Evolutionary conservation across 2,888 invertebrate species (phyloP).

Genomic region (Andrena praecox): DNA sequence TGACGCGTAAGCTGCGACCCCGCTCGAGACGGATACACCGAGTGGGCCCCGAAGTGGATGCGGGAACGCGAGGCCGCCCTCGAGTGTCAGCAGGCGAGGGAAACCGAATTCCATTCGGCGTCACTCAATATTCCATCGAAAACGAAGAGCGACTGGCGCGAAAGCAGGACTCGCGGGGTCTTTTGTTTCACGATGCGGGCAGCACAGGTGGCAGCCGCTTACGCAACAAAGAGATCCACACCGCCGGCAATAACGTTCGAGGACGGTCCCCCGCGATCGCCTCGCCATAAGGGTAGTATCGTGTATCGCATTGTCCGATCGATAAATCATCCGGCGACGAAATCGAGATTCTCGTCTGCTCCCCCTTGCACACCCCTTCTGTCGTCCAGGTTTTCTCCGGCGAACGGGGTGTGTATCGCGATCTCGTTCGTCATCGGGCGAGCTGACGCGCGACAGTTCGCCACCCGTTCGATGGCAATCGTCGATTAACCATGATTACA

Average conservation of each 20-base stretch:
- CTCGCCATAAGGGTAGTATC: constrained; percentile 79
- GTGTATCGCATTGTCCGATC: constrained; percentile 77
- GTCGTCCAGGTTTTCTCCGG: not conserved
- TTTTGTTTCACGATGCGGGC: constrained; percentile 78
- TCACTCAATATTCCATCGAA: constrained; percentile 78
- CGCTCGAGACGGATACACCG: constrained; percentile 10
- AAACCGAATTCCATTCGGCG: constrained; percentile 77
- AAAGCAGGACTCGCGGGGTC: constrained; percentile 50
- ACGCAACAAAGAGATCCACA: constrained; percentile 67
- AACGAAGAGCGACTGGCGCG: constrained; percentile 39
- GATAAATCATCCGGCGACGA: constrained; percentile 67
- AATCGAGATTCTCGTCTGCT: constrained; percentile 33
- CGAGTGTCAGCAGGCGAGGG: constrained; percentile 65
- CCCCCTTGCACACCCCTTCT: too few relatives aligned
- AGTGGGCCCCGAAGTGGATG: not conserved
- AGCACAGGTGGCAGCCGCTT: constrained; percentile 72
- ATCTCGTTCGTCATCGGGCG: not conserved
- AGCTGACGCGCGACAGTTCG: not conserved
- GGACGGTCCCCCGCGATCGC: constrained; percentile 56
- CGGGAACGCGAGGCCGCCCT: constrained; percentile 40
- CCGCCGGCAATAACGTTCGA: constrained; percentile 55
- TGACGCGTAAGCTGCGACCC: too few relatives aligned
- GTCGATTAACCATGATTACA: constrained; percentile 22
- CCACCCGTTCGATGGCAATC: not conserved
- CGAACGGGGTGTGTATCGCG: not conserved